Conservation (phyloP, 2,888 invertebrate genomes). For the Dynastes maya region DNA sequence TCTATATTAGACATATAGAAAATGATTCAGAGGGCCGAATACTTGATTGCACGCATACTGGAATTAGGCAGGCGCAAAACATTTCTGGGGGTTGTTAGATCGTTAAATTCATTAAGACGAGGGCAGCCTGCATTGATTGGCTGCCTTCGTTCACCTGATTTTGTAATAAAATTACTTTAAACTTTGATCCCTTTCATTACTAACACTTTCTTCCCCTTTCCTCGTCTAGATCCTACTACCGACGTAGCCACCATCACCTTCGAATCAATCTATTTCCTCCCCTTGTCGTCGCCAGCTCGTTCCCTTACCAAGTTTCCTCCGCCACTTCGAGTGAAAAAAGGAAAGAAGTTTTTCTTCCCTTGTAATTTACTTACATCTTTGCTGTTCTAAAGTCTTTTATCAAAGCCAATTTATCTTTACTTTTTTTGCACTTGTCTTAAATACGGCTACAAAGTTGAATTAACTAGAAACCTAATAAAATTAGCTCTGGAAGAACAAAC, state of each 20-base stretch:
- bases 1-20: background rate
- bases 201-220: slow-evolving; percentile 26
- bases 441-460: slow-evolving; percentile 59
- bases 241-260: slow-evolving; percentile 25
- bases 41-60: slow-evolving; percentile 12
- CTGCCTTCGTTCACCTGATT: slow-evolving; percentile 55
- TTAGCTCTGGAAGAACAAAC: slow-evolving; percentile 41
- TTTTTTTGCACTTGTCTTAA: slow-evolving; percentile 54
- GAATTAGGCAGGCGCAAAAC: slow-evolving; percentile 40
- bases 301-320: background rate
- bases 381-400: slow-evolving; percentile 62
- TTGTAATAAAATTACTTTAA: slow-evolving; percentile 59
- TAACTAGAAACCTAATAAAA: slow-evolving; percentile 53
- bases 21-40: background rate
- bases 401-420: slow-evolving; percentile 64
- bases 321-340: slow-evolving; percentile 28
- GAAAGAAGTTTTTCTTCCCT: slow-evolving; percentile 57
- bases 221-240: slow-evolving; percentile 18
- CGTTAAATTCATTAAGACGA: slow-evolving; percentile 56
- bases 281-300: background rate
- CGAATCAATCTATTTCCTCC: slow-evolving; percentile 24
- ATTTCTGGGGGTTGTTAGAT: slow-evolving; percentile 39
- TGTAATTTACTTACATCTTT: slow-evolving; percentile 61
- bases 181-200: slow-evolving; percentile 55
- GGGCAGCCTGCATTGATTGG: slow-evolving; percentile 57